Percentiles rank a stretch among this genome's conserved stretches.
Conservation (phyloP, 2,113 vertebrate genomes). For the Glaucomys volans region DNA sequence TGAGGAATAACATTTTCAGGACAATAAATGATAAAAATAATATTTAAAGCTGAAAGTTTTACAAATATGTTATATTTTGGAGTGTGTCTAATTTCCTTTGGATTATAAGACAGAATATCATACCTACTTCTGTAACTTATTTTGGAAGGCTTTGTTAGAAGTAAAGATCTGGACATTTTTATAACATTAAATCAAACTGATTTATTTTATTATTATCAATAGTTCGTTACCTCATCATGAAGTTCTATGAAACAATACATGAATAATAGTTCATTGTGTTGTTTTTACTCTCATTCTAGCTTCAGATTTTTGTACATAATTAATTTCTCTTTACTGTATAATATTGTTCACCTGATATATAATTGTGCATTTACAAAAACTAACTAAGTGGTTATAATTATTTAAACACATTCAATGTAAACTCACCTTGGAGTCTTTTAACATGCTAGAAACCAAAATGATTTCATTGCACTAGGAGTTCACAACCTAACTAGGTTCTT, state of each 20-base stretch:
- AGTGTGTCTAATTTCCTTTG: background rate
- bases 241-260: background rate
- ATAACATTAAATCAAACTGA: background rate
- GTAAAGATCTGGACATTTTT: background rate
- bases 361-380: background rate
- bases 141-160: conserved; percentile 21
- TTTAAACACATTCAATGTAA: background rate
- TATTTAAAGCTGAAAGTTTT: conserved; percentile 27
- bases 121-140: background rate
- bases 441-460: background rate
- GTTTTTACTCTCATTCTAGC: background rate
- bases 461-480: background rate
- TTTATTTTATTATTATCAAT: background rate
- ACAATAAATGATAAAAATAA: conserved; percentile 35
- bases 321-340: background rate
- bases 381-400: background rate
- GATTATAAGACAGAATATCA: background rate
- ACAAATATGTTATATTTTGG: conserved; percentile 49
- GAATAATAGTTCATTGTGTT: background rate
- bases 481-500: background rate
- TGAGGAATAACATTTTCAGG: conserved; percentile 9
- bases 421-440: background rate
- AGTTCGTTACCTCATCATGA: background rate
- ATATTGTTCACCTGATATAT: background rate
- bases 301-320: background rate